Conservation (phyloP, 2,797 vertebrate genomes). For the Caiman crocodilus region DNA sequence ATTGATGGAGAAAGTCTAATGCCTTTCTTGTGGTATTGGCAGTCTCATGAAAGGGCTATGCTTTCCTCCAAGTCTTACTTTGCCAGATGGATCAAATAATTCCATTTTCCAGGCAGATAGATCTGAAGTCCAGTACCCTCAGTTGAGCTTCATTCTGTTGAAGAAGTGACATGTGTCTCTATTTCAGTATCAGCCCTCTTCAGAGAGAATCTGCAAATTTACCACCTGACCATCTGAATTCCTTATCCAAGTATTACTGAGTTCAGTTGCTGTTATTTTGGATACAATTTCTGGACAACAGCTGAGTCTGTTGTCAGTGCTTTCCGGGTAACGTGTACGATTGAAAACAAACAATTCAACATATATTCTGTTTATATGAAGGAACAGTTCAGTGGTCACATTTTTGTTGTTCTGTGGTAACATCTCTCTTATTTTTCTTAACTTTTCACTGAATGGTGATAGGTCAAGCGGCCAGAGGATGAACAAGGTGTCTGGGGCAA, state of each 20-base stretch:
- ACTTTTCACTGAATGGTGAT: background rate
- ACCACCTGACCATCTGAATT: conserved; percentile 20
- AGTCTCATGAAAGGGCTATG: conserved; percentile 69
- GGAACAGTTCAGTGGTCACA: background rate
- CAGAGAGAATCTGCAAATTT: background rate
- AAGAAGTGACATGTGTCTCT: background rate
- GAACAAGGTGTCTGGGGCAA: too few species aligned
- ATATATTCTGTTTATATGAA: background rate
- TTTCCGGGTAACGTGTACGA: background rate
- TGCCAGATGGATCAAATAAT: conserved; percentile 73
- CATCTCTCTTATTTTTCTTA: background rate
- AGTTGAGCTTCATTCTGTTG: conserved; percentile 31
- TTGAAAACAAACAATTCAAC: background rate
- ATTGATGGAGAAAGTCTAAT: conserved; percentile 68
- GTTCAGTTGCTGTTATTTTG: background rate
- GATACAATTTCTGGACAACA: background rate
- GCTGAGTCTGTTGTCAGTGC: background rate
- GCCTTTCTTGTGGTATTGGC: conserved; percentile 69
- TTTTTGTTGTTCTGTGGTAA: background rate
- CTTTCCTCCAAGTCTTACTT: conserved; percentile 57
- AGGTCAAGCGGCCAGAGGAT: too few species aligned
- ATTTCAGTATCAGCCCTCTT: background rate
- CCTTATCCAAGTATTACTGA: background rate
- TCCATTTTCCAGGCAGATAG: conserved; percentile 70
- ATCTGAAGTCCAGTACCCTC: conserved; percentile 62